Evolutionary conservation across 2,888 invertebrate genomes (phyloP), one percentile per base, ranked within the genome.

Genomic region (Eupithecia pulchellata): DNA sequence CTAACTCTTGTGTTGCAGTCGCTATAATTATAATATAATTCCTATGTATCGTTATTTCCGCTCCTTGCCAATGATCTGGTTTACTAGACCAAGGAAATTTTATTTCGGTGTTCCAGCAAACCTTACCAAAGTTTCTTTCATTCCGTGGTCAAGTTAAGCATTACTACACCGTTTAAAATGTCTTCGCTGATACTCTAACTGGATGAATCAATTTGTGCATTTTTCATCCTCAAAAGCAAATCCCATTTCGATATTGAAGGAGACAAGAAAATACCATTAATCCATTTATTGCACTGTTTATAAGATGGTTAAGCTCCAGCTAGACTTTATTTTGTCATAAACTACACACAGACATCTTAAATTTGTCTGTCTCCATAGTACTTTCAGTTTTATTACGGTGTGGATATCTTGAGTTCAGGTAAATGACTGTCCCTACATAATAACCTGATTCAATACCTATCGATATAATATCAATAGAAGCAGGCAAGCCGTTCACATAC

Each of bases 271-370:
- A 68, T 34, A 42, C 39, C 32, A 64, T 68, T 57, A 62, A 61
- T 60, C 29, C 14, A 42, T 68, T 68, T 42, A 64, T 58, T 58
- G 55, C 57, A 39, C 30, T 63, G 57, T 62, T 64, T 64, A 64
- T 42, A 57, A 11, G 25, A 57, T 58, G n/a, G 25, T 64, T 68
- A 68, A 58, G 32, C 39, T 64, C 47, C 30, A 32, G 58, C 58
- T 64, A 64, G 64, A 64, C 52, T 32, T 52, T 64, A 64, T 64
- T 64, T 42, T 52, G 58, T 32, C 64, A 68, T 68, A 68, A 68
- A 68, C 58, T 57, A 39, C 63, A 64, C 64, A 66, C 66, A 58
- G 60, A 61, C 61, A 61, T 61, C 61, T 61, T 14, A 20, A 61
- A 61, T 36, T 63, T 29, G 14, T 60, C 30, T 60, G 11, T 52